Evolutionary conservation across 2,113 vertebrate species (phyloP), one percentile per base, ranked within the genome.

Genomic region (Cyprinodon variegatus): DNA sequence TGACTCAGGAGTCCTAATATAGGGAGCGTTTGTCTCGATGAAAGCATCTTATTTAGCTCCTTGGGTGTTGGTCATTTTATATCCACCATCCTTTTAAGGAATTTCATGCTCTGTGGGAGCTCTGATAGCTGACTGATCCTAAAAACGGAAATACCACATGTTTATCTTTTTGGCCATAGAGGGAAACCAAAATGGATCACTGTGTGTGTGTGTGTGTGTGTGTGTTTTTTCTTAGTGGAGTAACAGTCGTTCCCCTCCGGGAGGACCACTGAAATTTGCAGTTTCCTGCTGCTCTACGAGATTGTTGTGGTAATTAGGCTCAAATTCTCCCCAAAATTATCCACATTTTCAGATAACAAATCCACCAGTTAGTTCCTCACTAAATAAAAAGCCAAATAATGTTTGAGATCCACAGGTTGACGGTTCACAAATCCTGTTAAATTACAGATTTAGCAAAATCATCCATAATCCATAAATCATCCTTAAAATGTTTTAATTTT

Each of bases 101-200:
- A 57, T 63, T 11, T 14, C 8, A n/a, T n/a, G 36, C 68, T 70
- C 64, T 79, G 50, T 85, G 66, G 70, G 70, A 81, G 70, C 13
- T 70, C 5, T 46, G 22, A 5, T 5, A 3, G 14, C 68, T 61
- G 48, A 37, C 22, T 11, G 12, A 72, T 72, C 61, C 46, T 13
- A 15, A 53, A n/a, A 53, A 53, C 59, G 13, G 64, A 68, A 20
- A 77, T 63, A 46, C 74, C 61, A 45, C 43, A 39, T 2, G 29
- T 69, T 61, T 79, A 39, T 60, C 20, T 41, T 43, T 59, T 65
- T 59, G 14, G 37, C 8, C 65, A 12, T 12, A 62, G 43, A 39
- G 59, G 63, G 17, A 4, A 37, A 50, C 13, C 41, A 59, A 48
- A 20, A 29, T 57, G 59, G 61, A 29, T 69, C 50, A 4, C 50